Evolutionary conservation across 2,888 invertebrate genomes (phyloP).

Genomic region (Catocala nupta): DNA sequence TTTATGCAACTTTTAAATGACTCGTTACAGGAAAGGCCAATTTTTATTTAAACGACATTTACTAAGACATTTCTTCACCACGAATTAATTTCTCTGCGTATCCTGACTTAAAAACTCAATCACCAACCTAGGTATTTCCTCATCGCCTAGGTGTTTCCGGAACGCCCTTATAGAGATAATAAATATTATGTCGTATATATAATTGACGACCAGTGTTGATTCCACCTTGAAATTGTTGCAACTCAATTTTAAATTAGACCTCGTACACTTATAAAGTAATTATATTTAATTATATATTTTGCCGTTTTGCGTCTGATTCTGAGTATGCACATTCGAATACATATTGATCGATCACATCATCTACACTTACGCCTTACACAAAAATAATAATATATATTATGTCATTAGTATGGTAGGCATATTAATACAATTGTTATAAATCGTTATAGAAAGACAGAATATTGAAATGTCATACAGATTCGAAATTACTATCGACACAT

Average conservation of each 20-base stretch:
- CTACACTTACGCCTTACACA: no score
- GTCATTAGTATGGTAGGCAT: no score
- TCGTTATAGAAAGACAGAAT: no score
- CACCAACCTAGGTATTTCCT: constrained; percentile 5
- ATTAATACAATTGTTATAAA: no score
- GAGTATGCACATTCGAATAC: neutral
- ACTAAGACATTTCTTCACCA: no score
- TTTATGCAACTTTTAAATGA: neutral
- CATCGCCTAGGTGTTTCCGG: constrained; percentile 3
- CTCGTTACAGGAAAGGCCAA: neutral
- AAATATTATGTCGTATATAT: constrained; percentile 9
- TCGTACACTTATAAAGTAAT: constrained; percentile 4
- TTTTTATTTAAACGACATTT: neutral
- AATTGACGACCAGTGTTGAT: constrained; percentile 1
- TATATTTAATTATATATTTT: constrained; percentile 1
- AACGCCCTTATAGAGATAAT: constrained; percentile 6
- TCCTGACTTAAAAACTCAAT: constrained; percentile 4
- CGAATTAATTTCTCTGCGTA: neutral
- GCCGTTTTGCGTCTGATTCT: neutral
- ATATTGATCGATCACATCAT: no score
- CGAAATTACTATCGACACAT: no score
- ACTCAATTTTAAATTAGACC: constrained; percentile 15
- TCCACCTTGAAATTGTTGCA: constrained; percentile 13
- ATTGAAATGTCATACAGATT: no score
- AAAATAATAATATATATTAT: no score